Evolutionary conservation across 2,113 vertebrate genomes (phyloP).

Genomic region (Oceanodroma tethys): DNA sequence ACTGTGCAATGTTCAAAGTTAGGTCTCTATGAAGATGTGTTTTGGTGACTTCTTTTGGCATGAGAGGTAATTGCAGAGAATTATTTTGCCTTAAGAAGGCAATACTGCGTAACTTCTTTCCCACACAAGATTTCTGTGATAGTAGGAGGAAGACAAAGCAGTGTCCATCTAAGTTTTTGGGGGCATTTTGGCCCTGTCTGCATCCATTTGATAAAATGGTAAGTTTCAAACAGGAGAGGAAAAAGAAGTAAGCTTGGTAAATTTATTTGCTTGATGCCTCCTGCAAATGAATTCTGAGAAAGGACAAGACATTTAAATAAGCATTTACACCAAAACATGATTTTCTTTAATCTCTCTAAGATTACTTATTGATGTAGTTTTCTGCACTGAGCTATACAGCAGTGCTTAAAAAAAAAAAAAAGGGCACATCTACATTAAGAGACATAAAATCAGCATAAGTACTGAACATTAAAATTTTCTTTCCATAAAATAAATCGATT

Average conservation of each 20-base stretch:
- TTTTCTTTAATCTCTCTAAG: conserved; percentile 23
- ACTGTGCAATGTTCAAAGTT: not conserved
- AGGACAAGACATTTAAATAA: conserved; percentile 14
- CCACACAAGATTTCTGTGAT: not conserved
- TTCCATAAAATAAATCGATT: conserved; percentile 31
- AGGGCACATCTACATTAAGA: not conserved
- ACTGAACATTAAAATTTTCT: not conserved
- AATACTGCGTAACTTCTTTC: not conserved
- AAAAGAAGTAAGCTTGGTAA: not conserved
- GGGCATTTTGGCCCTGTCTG: not conserved
- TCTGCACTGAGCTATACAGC: not conserved
- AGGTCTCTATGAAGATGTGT: not conserved
- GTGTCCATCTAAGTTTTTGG: not conserved
- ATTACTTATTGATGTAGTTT: conserved; percentile 15
- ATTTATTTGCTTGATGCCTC: not conserved
- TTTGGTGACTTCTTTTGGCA: not conserved
- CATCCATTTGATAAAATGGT: not conserved
- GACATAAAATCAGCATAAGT: conserved; percentile 25
- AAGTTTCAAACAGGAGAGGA: not conserved
- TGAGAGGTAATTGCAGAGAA: not conserved
- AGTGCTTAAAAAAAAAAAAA: not conserved
- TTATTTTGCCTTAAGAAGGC: not conserved
- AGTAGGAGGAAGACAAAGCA: not conserved
- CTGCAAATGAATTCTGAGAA: not conserved
- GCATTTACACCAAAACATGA: conserved; percentile 6